Base-by-base conservation (phyloP, 2,113 vertebrate species). In the Canis aureus region DNA sequence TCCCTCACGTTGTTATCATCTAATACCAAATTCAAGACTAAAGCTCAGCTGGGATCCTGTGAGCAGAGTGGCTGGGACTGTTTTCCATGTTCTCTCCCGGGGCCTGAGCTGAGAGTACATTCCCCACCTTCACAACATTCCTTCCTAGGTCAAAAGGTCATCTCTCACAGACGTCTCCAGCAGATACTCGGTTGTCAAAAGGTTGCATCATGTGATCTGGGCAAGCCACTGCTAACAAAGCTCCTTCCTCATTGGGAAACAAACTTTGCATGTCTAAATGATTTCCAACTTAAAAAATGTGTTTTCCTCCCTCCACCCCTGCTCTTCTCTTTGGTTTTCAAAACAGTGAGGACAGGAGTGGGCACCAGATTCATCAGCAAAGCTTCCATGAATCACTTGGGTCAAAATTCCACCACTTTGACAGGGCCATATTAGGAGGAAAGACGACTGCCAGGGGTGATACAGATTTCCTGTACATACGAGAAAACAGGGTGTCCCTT, bases 121-220 rank as follows among this genome's bases (percentile, higher is more conserved):
- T 99, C 99, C 98, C 98, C 98, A 99, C 99, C 99, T 99, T 99
- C 99, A 98, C 98, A 99, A 98, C 99, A 99, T 99, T 99, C 99
- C 99, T 99, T 99, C 98, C 97, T 96, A 98, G 99, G 99, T 99
- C 98, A 99, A 98, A 98, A 99, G 99, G 99, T 99, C 99, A 99
- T 97, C 98, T 99, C 99, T 99, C 99, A 98, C 99, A 99, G 99
- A 99, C 99, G 98, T 99, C 99, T 99, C 99, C 99, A 99, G 99
- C 99, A 99, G 99, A 99, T 99, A 99, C 99, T 98, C 97, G 43
- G 98, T 99, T 99, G 99, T 99, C 99, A 99, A 99, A 99, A 99
- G 99, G 99, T 98, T 99, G 98, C 98, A 98, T 99, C 99, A 99
- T 98, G 98, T 98, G 97, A 99, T 99, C 98, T 98, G 97, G 98